These are phyloP conservation scores for Batillaria attramentaria DNA, from an alignment of 1,140 invertebrate species.

Conservation along the genomic window DNA sequence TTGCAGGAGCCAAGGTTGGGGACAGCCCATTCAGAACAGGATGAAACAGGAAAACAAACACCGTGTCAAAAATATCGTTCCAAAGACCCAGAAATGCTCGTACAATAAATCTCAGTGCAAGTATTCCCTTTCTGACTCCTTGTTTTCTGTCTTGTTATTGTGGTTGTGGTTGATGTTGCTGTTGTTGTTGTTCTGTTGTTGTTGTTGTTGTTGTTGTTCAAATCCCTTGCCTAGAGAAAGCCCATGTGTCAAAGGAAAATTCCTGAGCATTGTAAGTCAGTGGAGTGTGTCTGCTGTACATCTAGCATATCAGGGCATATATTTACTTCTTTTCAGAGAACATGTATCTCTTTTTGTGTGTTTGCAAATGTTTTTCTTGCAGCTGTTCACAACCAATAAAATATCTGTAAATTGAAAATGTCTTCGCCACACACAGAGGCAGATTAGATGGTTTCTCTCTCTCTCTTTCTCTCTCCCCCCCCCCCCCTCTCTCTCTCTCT, in stretches of 20 bases:
- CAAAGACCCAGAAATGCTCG: no score
- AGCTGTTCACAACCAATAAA: background rate
- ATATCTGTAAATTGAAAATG: no score
- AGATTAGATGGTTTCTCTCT: background rate
- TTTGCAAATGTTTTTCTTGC: no score
- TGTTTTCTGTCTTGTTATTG: no score
- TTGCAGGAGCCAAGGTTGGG: slow-evolving; percentile 13
- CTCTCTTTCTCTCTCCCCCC: background rate
- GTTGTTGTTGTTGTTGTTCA: no score
- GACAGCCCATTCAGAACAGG: background rate
- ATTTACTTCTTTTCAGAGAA: background rate
- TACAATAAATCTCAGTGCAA: no score
- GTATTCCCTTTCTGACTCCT: no score
- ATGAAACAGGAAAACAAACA: no score
- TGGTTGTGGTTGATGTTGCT: background rate
- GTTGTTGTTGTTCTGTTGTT: background rate
- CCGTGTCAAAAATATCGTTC: no score
- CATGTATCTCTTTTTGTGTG: background rate
- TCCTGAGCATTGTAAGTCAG: background rate
- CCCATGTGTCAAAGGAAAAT: background rate
- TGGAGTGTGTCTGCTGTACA: no score
- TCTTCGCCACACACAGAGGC: background rate
- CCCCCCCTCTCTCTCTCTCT: background rate
- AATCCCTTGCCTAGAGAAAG: no score
- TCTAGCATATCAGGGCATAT: no score